Percentiles rank a stretch among this genome's conserved stretches.
These are phyloP conservation scores for Drosophila nigrodunni DNA, from an alignment of 1,140 invertebrate genomes.

Conservation along the genomic window DNA sequence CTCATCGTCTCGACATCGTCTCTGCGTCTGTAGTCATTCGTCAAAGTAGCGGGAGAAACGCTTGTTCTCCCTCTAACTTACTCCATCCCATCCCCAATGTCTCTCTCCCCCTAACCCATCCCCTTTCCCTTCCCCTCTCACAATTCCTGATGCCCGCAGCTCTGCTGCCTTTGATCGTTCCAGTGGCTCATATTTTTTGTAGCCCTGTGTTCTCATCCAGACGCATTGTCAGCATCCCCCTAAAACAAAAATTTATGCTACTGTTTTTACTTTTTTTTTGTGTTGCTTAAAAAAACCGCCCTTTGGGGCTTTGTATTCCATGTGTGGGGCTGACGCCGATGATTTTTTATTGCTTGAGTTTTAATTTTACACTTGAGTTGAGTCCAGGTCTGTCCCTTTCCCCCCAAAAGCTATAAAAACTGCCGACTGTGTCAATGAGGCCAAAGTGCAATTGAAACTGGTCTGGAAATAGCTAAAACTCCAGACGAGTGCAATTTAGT, in stretches of 20 bases:
- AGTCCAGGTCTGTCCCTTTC: slow-evolving; percentile 37
- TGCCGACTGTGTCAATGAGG: slow-evolving; percentile 16
- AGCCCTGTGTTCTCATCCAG: slow-evolving; percentile 14
- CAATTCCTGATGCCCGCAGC: slow-evolving; percentile 55
- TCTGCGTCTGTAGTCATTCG: slow-evolving; percentile 54
- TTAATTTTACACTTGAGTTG: slow-evolving; percentile 85
- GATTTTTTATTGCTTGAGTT: slow-evolving; percentile 84
- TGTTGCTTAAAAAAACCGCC: slow-evolving; percentile 21
- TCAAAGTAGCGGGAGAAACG: slow-evolving; percentile 47
- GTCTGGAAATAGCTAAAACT: slow-evolving; percentile 2
- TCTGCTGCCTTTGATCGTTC: slow-evolving; percentile 76
- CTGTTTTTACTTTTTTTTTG: slow-evolving; percentile 51
- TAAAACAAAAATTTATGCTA: slow-evolving; percentile 59
- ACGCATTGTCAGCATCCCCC: slow-evolving; percentile 61
- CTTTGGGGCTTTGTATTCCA: slow-evolving; percentile 20
- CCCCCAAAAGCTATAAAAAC: slow-evolving; percentile 25
- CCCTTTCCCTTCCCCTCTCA: not conserved
- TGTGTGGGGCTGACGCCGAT: slow-evolving; percentile 73
- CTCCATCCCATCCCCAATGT: not conserved
- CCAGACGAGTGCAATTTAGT: not conserved
- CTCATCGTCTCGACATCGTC: slow-evolving; percentile 19
- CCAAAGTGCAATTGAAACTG: slow-evolving; percentile 21
- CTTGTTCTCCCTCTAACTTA: not conserved
- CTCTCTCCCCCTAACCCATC: too few relatives aligned
- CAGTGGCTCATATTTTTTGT: slow-evolving; percentile 69